Conservation (phyloP, 1,140 invertebrate species). For the Trypoxylus dichotomus region DNA sequence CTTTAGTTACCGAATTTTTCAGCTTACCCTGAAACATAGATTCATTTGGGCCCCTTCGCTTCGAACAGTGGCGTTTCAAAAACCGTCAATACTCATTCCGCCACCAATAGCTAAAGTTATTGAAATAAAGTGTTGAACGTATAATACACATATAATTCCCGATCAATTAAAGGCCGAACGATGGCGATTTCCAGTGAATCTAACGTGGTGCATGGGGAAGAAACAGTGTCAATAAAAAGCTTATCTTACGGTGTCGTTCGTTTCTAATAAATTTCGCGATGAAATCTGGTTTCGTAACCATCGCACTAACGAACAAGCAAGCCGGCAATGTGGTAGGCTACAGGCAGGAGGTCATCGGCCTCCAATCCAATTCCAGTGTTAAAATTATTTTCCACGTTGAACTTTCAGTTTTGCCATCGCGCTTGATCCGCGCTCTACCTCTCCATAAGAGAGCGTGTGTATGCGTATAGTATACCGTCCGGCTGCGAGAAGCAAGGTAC, state of each 20-base stretch:
- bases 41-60: too few relatives aligned
- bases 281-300: conserved; percentile 6
- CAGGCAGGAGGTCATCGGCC: not conserved
- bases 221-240: not conserved
- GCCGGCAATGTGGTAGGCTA: not conserved
- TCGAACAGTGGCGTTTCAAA: too few relatives aligned
- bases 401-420: conserved; percentile 31
- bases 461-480: not conserved
- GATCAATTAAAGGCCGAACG: too few relatives aligned
- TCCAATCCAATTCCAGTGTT: conserved; percentile 29
- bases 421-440: not conserved
- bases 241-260: not conserved
- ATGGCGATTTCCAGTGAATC: too few relatives aligned
- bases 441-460: too few relatives aligned
- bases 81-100: too few relatives aligned
- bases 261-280: not conserved
- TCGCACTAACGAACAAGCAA: not conserved
- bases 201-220: too few relatives aligned
- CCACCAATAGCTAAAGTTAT: too few relatives aligned
- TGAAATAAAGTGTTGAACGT: too few relatives aligned
- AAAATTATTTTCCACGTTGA: conserved; percentile 36
- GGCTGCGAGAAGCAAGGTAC: not conserved
- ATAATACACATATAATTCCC: too few relatives aligned
- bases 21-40: too few relatives aligned
- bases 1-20: too few relatives aligned